Conservation (phyloP, 2,797 vertebrate genomes). For the Denticeps clupeoides region DNA sequence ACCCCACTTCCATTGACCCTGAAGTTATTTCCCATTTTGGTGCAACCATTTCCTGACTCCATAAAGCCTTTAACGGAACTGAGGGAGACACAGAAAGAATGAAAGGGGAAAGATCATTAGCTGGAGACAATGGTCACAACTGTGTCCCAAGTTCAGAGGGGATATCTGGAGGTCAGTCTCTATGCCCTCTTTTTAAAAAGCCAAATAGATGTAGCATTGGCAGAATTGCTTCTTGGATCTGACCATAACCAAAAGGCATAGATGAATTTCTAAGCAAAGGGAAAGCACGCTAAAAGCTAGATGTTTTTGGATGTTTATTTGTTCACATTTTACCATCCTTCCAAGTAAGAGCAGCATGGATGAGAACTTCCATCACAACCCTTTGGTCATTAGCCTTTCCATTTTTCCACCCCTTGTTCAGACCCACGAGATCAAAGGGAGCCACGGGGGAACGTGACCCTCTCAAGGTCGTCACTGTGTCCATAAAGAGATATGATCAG, state of each 20-base stretch:
- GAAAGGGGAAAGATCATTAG: slow-evolving; percentile 54
- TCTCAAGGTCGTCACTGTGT: not conserved
- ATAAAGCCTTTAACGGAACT: slow-evolving; percentile 49
- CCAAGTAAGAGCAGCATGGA: too few species aligned
- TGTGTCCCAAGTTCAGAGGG: slow-evolving; percentile 47
- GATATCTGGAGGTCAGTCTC: slow-evolving; percentile 45
- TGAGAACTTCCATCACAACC: too few species aligned
- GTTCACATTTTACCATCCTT: too few species aligned
- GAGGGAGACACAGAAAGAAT: slow-evolving; percentile 33
- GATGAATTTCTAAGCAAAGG: too few species aligned
- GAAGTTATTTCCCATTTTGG: slow-evolving; percentile 51
- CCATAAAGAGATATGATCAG: slow-evolving; percentile 1
- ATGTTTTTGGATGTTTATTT: too few species aligned
- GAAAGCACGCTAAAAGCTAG: too few species aligned
- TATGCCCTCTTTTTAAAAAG: not conserved
- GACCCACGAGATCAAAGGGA: slow-evolving; percentile 12
- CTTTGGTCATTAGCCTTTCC: not conserved
- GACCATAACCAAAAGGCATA: too few species aligned
- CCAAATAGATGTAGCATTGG: not conserved
- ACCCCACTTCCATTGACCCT: slow-evolving; percentile 50
- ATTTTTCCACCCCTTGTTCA: too few species aligned
- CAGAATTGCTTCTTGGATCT: not conserved
- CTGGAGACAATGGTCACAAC: slow-evolving; percentile 50
- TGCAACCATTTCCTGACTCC: slow-evolving; percentile 48
- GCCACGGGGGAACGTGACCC: slow-evolving; percentile 10